Evolutionary conservation across 2,888 invertebrate species (phyloP).

Genomic region (Bursaphelenchus okinawaensis): DNA sequence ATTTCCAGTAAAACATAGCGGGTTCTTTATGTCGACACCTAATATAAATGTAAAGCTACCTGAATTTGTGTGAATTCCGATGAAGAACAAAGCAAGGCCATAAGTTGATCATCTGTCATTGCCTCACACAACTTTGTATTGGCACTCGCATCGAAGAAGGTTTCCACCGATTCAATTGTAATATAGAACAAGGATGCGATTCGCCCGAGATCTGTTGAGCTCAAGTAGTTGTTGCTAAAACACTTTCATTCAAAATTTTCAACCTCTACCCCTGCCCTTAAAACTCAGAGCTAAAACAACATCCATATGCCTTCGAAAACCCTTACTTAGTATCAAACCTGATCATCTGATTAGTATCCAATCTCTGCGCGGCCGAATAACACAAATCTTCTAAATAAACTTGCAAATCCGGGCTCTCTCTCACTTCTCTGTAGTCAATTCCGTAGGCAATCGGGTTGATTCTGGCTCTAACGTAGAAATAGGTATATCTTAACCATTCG

Average conservation of each 20-base stretch:
- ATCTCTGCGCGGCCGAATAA: slow-evolving; percentile 71
- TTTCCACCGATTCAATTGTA: slow-evolving; percentile 84
- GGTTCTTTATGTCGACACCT: too few relatives aligned
- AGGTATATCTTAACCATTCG: slow-evolving; percentile 94
- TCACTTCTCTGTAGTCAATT: slow-evolving; percentile 63
- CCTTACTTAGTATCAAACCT: slow-evolving; percentile 71
- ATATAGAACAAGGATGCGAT: slow-evolving; percentile 97
- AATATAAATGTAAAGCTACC: slow-evolving; percentile 7
- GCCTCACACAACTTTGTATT: slow-evolving; percentile 29
- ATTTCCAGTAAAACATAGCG: too few relatives aligned
- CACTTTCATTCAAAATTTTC: background rate
- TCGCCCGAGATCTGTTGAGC: slow-evolving; percentile 74
- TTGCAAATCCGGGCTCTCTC: slow-evolving; percentile 71
- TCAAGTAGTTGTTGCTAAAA: slow-evolving; percentile 46
- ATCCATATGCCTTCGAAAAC: background rate
- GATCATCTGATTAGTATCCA: slow-evolving; percentile 90
- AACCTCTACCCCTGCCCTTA: slow-evolving; percentile 67
- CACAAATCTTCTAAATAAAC: slow-evolving; percentile 74
- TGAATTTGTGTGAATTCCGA: slow-evolving; percentile 74
- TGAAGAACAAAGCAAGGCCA: slow-evolving; percentile 83
- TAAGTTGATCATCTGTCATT: slow-evolving; percentile 58
- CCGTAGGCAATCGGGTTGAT: slow-evolving; percentile 80
- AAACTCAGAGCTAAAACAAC: background rate
- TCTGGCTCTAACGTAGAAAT: slow-evolving; percentile 85
- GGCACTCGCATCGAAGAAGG: slow-evolving; percentile 37